Conservation (phyloP, 2,113 vertebrate species). For the Laticauda laticaudata region DNA sequence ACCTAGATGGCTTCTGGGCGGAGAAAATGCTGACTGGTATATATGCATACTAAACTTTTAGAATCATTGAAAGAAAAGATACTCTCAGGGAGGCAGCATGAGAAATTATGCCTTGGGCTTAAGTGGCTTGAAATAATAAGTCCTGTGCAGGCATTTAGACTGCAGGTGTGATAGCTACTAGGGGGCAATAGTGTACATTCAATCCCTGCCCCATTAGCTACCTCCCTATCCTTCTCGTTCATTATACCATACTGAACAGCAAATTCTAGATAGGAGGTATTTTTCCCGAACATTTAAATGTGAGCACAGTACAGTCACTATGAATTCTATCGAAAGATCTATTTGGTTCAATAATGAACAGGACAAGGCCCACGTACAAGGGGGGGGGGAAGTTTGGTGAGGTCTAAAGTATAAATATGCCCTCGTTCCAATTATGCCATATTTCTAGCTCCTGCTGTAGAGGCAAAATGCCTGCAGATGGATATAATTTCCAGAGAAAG, state of each 20-base stretch:
- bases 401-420: neutral
- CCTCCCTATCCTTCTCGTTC: neutral
- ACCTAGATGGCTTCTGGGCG: slow-evolving; percentile 26
- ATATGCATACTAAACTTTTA: slow-evolving; percentile 19
- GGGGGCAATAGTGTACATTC: neutral
- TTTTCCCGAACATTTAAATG: neutral
- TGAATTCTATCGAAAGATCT: neutral
- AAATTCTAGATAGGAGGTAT: neutral
- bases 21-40: slow-evolving; percentile 28
- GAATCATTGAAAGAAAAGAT: slow-evolving; percentile 19
- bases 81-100: neutral
- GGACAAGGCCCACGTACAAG: neutral
- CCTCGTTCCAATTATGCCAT: neutral
- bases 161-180: neutral
- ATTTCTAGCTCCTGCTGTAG: neutral
- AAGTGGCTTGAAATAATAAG: neutral
- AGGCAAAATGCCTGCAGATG: neutral
- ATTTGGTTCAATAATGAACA: neutral
- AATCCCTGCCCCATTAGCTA: neutral
- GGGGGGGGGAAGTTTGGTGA: neutral
- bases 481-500: neutral
- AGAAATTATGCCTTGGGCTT: neutral
- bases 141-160: neutral
- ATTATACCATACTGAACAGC: neutral
- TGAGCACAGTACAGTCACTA: neutral